phyloP scores from a whole-genome alignment of 2,113 vertebrate genomes.

The Tympanuchus pallidicinctus region DNA sequence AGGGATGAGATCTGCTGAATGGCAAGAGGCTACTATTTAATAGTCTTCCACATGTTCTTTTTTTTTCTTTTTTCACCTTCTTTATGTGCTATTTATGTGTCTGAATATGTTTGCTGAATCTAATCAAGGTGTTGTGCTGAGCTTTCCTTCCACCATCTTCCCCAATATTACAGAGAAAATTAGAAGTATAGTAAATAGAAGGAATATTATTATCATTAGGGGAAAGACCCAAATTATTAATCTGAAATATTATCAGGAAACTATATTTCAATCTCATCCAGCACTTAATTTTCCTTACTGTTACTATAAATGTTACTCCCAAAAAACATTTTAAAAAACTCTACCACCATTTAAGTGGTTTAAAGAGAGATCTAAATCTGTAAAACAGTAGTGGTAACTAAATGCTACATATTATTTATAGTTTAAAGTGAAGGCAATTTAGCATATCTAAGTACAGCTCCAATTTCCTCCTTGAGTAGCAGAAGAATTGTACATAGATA shows the following conservation, averaged over 20 bases:
- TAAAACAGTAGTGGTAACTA: constrained; percentile 58
- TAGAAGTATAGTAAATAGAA: neutral
- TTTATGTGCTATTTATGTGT: neutral
- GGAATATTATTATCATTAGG: neutral
- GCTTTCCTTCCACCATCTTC: neutral
- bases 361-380: constrained; percentile 55
- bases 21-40: neutral
- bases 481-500: neutral
- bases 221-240: neutral
- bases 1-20: neutral
- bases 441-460: constrained; percentile 56
- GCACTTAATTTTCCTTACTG: neutral
- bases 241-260: neutral
- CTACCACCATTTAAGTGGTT: constrained; percentile 13
- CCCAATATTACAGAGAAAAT: neutral
- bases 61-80: neutral
- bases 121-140: neutral
- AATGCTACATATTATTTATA: constrained; percentile 55
- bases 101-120: neutral
- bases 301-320: neutral
- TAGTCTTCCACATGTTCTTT: neutral
- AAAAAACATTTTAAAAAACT: neutral
- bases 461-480: constrained; percentile 28
- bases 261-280: constrained; percentile 5
- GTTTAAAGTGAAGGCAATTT: constrained; percentile 64